Percentiles rank a stretch among this genome's conserved stretches.
These are phyloP conservation scores for Lasioglossum malachurum DNA, from an alignment of 2,888 invertebrate genomes.

Conservation along the genomic window DNA sequence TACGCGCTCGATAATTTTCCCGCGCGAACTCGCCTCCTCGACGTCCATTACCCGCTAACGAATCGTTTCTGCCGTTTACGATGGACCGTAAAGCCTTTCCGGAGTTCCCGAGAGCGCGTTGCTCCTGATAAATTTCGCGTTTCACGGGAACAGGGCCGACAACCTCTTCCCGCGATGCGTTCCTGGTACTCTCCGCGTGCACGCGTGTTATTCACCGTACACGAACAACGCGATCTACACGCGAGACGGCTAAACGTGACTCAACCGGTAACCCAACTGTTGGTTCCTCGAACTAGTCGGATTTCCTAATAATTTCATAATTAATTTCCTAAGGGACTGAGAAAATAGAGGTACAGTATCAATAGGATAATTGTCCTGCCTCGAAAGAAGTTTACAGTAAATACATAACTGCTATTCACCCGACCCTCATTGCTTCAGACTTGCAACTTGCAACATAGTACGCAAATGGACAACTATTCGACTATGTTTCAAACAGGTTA, in stretches of 20 bases:
- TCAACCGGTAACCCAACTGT: constrained; percentile 50
- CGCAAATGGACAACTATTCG: neutral
- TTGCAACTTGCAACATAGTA: neutral
- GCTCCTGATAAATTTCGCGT: constrained; percentile 35
- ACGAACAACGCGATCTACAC: constrained; percentile 26
- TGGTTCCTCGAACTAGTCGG: constrained; percentile 48
- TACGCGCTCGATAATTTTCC: constrained; percentile 31
- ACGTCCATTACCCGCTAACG: constrained; percentile 24
- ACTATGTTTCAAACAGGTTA: neutral
- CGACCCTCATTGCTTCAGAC: neutral
- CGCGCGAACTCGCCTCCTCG: neutral
- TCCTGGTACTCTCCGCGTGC: constrained; percentile 42
- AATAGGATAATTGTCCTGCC: neutral
- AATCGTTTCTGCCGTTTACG: constrained; percentile 31
- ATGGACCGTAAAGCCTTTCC: constrained; percentile 22
- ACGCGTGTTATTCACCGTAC: constrained; percentile 17
- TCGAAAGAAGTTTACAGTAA: neutral
- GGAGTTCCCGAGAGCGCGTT: neutral
- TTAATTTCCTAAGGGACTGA: neutral
- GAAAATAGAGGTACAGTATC: neutral
- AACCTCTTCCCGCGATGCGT: constrained; percentile 47
- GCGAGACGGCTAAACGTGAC: constrained; percentile 68
- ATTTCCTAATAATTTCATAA: neutral
- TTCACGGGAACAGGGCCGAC: constrained; percentile 43
- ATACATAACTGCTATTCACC: neutral